Evolutionary conservation across 1,140 invertebrate genomes (phyloP), one percentile per base, ranked within the genome.

Genomic region (Goniozus legneri): DNA sequence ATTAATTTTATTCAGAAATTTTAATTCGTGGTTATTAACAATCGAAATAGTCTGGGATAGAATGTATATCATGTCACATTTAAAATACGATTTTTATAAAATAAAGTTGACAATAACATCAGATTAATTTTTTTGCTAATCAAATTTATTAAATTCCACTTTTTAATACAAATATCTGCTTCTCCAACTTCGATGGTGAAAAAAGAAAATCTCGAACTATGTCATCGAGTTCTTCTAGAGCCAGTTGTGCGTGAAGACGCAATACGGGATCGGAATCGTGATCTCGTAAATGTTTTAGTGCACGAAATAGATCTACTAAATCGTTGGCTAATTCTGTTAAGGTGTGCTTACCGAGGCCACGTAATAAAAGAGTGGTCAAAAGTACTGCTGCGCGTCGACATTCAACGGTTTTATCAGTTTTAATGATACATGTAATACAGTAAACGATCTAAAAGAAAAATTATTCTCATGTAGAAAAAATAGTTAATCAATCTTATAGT

Each of bases 331-430:
- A 65, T 47, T 84, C 77, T 4, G 73, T 63, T 19, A 92, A 68
- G 8, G 81, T 78, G 56, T 89, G 83, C 59, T 76, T 81, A 14
- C 84, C 86, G 7, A 91, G 69, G 14, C 90, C 90, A 59, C 83
- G 81, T 15, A 92, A 66, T 27, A 92, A 65, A 49, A 87, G 77
- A 21, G 82, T 80, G 41, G 88, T 77, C 8, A 92, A 83, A 62
- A 91, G 73, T 6, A 89, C 84, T 16, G 86, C 87, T n/a, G 90
- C 89, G 59, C 88, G 77, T 44, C 89, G 76, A 27, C 88, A 87
- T 72, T 89, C 85, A 12, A 80, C 62, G 19, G 77, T 75, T 56
- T 83, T 80, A 61, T 92, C 89, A 6, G 79, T 81, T 60, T 82
- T 78, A 54, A 90, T 73, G 37, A 89, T 79, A 50, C 73, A 77